Base-by-base conservation (phyloP, 2,888 invertebrate genomes). In the Tipula helvola region DNA sequence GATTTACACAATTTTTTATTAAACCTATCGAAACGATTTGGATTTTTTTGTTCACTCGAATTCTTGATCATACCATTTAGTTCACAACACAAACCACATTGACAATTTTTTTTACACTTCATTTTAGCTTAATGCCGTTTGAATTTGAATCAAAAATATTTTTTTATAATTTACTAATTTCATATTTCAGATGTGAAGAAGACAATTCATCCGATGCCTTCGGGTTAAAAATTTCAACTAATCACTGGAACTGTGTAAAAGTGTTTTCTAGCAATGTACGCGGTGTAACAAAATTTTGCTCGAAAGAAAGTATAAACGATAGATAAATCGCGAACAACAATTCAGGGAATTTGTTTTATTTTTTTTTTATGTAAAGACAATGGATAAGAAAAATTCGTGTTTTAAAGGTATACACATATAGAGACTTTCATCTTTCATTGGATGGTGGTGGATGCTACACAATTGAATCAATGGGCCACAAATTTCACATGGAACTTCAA, bases 71-170 rank as follows among this genome's bases (percentile, higher is more conserved):
- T 86, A 89, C 93, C 94, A 89, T 93, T 94, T 89, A 96, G 91
- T 90, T 96, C 95, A 88, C 95, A 93, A 91, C 96, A 96, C 90
- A 96, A 93, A 90, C 95, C 94, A 92, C 96, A 96, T 89, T 93
- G 93, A 91, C 96, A 96, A 89, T 95, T 94, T 92, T 94, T 93
- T 89, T 93, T 93, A 92, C 95, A 71, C 71, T 71, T 71, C 71
- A 71, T 71, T 52, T 52, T 57, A 57, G 16, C 52, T 16, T 5
- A 39, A 39, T 7, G 7, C 39, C 0, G 0, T 44, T 10, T 39
- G 3, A 39, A 39, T 5, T 44, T 12, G 44, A 5, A 10, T n/a
- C 44, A 10, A 3, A 57, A 57, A 39, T 39, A 39, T 7, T 39
- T 39, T 7, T 39, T 39, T 39, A 39, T 57, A 16, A 16, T 5